Percentiles rank a stretch among this genome's conserved stretches.
phyloP scores from a whole-genome alignment of 2,113 vertebrate species.

The Ceyx margarethae region DNA sequence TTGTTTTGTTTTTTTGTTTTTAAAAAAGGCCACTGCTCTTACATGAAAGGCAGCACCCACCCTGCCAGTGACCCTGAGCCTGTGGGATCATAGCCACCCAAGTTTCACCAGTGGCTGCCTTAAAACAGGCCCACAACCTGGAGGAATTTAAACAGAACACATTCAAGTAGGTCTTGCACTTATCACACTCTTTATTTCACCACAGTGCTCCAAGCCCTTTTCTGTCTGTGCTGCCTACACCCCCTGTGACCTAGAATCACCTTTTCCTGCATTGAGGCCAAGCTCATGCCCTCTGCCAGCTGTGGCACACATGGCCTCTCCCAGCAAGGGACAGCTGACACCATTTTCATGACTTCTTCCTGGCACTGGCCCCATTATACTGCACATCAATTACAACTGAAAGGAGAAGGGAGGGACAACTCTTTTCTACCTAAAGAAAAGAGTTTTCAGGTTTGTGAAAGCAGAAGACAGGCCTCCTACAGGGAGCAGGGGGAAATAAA shows the following conservation, averaged over 20 bases:
- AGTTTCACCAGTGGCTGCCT: not conserved
- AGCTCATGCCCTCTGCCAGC: not conserved
- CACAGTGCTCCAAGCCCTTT: not conserved
- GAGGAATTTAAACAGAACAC: not conserved
- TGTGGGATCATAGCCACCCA: not conserved
- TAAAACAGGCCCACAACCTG: not conserved
- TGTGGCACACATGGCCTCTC: rapidly evolving
- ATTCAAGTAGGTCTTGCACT: not conserved
- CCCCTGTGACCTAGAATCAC: not conserved
- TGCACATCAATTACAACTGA: rapidly evolving
- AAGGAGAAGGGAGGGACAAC: not conserved
- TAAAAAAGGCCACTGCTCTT: not conserved
- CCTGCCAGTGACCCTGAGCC: rapidly evolving
- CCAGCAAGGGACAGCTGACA: not conserved
- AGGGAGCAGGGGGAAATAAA: too few relatives aligned
- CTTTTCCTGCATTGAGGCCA: not conserved
- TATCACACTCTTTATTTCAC: not conserved
- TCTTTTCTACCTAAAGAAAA: not conserved
- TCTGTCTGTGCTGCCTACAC: not conserved
- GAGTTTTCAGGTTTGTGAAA: slow-evolving; percentile 3
- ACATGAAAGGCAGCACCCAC: not conserved
- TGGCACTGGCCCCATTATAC: not conserved
- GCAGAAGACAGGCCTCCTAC: slow-evolving; percentile 7
- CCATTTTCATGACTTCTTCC: not conserved
- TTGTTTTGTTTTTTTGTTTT: not conserved